These are phyloP conservation scores for Neopelma chrysocephalum DNA, from an alignment of 2,797 vertebrate species.

Conservation along the genomic window DNA sequence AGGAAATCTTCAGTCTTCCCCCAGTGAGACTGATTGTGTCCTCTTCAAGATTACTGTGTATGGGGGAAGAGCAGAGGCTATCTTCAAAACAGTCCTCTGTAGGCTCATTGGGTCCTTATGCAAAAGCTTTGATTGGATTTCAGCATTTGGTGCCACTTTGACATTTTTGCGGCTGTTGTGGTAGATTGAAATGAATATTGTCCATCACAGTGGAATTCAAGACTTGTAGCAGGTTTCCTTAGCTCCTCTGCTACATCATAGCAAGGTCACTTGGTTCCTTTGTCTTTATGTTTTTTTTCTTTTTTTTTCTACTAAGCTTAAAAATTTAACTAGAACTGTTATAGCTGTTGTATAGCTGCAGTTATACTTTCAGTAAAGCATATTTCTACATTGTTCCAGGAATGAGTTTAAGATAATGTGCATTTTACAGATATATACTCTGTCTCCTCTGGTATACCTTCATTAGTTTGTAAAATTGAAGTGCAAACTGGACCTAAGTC, in stretches of 20 bases:
- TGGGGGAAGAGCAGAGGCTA: neutral
- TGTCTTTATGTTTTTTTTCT: neutral
- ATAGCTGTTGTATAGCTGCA: neutral
- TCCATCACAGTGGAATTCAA: neutral
- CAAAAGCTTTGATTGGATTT: neutral
- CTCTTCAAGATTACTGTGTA: neutral
- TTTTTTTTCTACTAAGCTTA: neutral
- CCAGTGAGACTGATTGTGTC: fast-evolving
- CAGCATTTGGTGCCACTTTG: neutral
- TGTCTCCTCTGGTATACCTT: neutral
- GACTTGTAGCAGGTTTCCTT: neutral
- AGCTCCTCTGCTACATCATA: neutral
- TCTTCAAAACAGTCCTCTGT: neutral
- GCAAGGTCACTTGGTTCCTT: neutral
- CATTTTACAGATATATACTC: neutral
- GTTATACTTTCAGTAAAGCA: neutral
- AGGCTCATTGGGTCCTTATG: neutral
- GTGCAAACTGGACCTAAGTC: neutral
- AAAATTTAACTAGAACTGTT: neutral
- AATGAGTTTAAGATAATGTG: neutral
- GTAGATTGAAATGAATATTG: neutral
- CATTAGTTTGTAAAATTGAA: neutral
- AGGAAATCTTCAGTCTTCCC: neutral
- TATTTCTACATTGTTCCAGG: neutral
- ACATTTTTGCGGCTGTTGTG: neutral